phyloP scores from a whole-genome alignment of 2,888 invertebrate genomes.

The Eurois occulta region DNA sequence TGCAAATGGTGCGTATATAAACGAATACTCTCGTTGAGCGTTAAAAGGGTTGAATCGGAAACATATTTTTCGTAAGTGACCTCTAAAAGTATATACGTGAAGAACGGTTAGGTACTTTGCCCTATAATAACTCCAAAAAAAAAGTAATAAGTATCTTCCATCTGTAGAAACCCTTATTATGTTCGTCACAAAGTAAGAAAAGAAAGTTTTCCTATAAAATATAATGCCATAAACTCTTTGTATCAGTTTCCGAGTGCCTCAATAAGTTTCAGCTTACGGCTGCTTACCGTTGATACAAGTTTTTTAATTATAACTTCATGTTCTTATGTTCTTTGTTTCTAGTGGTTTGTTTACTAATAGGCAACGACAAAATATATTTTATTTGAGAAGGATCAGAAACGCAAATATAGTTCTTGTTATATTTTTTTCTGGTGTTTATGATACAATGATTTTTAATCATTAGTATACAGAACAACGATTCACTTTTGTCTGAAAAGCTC shows the following conservation, averaged over 20 bases:
- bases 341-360: constrained; percentile 11
- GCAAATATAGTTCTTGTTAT: neutral
- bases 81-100: constrained; percentile 1
- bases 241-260: constrained; percentile 46
- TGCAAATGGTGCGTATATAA: neutral
- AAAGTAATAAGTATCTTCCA: constrained; percentile 19
- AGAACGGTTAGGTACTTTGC: neutral
- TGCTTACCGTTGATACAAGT: constrained; percentile 65
- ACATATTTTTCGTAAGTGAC: neutral
- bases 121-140: neutral
- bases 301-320: constrained; percentile 71
- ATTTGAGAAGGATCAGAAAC: neutral
- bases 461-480: no score
- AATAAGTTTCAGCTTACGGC: constrained; percentile 66
- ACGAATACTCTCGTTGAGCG: constrained; percentile 3
- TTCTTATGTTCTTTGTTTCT: constrained; percentile 33
- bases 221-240: constrained; percentile 30
- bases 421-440: no score
- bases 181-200: constrained; percentile 35
- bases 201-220: constrained; percentile 55
- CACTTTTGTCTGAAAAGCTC: no score
- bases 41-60: constrained; percentile 5
- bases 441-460: no score
- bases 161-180: constrained; percentile 14
- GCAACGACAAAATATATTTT: neutral